A percentile compares a stretch with the other conserved stretches of the same genome.
phyloP scores from a whole-genome alignment of 2,113 vertebrate species.

The Peucedramus taeniatus region DNA sequence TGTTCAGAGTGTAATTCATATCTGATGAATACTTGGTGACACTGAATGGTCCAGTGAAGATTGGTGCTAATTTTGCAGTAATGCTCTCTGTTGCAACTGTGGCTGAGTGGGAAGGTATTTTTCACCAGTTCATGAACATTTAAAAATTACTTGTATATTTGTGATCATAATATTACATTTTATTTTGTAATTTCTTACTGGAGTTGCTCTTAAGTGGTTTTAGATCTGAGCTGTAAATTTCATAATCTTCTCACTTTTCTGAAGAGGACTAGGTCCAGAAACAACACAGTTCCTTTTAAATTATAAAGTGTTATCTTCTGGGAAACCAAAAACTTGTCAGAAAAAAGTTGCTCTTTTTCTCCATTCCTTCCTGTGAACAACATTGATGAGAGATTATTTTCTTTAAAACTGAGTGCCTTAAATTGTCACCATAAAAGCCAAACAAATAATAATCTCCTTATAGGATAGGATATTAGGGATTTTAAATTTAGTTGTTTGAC shows the following conservation, averaged over 20 bases:
- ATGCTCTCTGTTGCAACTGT: background rate
- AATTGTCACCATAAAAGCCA: background rate
- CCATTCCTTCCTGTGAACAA: background rate
- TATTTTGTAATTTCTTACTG: background rate
- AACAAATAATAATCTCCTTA: background rate
- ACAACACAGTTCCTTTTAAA: background rate
- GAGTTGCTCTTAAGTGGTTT: background rate
- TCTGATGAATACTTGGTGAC: constrained; percentile 52
- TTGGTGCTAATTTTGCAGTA: constrained; percentile 24
- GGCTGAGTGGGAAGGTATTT: background rate
- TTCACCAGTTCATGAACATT: background rate
- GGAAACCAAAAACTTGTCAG: background rate
- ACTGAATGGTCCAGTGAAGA: constrained; percentile 53
- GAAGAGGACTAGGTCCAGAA: background rate
- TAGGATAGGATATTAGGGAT: background rate
- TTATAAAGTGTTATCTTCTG: background rate
- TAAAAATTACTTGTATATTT: background rate
- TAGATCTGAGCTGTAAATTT: background rate
- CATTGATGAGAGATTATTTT: background rate
- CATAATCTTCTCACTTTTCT: background rate
- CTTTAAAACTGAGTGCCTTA: background rate
- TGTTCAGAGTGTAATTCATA: constrained; percentile 47
- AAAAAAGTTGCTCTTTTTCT: background rate
- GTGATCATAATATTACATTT: background rate
- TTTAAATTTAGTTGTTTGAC: background rate